Evolutionary conservation across 2,113 vertebrate genomes (phyloP).

Genomic region (Salminus brasiliensis): DNA sequence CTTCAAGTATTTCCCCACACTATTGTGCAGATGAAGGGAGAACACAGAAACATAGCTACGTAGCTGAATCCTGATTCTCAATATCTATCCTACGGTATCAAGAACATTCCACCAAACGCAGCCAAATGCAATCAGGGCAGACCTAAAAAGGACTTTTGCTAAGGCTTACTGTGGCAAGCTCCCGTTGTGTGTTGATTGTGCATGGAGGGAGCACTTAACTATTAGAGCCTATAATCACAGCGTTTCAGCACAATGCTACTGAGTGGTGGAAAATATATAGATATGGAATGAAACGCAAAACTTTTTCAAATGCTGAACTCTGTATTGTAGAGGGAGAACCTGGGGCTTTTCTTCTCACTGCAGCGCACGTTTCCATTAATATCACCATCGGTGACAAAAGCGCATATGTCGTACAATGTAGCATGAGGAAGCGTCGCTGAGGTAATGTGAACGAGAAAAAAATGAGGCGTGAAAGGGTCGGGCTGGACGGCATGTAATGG

Average conservation of each 20-base stretch:
- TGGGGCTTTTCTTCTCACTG: slow-evolving; percentile 20
- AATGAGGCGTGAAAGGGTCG: slow-evolving; percentile 10
- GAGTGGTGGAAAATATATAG: neutral
- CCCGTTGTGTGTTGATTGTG: slow-evolving; percentile 23
- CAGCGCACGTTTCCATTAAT: neutral
- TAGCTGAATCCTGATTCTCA: neutral
- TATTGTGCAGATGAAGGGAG: neutral
- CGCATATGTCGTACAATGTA: neutral
- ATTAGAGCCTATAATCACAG: slow-evolving; percentile 28
- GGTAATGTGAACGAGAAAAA: slow-evolving; percentile 25
- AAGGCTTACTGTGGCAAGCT: neutral
- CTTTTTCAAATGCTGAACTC: neutral
- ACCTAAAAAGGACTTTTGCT: neutral
- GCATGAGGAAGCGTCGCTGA: neutral
- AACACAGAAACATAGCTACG: neutral
- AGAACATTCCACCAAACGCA: neutral
- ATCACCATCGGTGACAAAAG: no score
- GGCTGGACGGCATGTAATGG: slow-evolving; percentile 12
- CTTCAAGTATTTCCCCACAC: neutral
- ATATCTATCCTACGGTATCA: no score
- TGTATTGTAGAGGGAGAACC: slow-evolving; percentile 3
- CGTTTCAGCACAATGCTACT: slow-evolving; percentile 6
- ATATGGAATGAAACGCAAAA: slow-evolving; percentile 34
- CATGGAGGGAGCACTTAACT: slow-evolving; percentile 5
- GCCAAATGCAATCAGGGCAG: neutral